Evolutionary conservation across 2,113 vertebrate species (phyloP).

Genomic region (Uropsilus gracilis): DNA sequence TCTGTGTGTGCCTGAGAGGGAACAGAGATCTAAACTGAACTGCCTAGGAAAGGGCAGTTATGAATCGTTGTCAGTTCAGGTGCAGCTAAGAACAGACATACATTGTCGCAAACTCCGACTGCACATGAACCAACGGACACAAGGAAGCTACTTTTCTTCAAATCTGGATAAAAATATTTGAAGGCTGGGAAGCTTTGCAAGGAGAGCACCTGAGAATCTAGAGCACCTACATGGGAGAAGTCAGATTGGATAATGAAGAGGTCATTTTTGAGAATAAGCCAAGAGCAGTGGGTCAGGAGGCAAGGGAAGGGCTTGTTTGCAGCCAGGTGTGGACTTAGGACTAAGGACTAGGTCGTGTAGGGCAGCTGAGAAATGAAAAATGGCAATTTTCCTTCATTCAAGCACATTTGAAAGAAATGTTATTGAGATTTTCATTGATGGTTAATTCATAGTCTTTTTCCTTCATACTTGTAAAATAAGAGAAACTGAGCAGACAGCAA

Average conservation of each 20-base stretch:
- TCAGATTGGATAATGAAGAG: too few species aligned
- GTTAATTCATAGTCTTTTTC: not conserved
- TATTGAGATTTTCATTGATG: constrained; percentile 9
- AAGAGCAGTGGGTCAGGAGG: too few species aligned
- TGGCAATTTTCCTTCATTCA: not conserved
- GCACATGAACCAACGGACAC: not conserved
- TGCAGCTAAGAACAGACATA: not conserved
- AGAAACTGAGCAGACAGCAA: not conserved
- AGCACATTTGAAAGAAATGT: not conserved
- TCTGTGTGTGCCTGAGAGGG: not conserved
- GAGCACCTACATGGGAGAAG: not conserved
- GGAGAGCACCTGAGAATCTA: not conserved
- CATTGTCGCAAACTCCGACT: not conserved
- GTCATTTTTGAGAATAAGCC: not conserved
- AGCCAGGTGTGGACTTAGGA: not conserved
- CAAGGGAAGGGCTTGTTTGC: too few species aligned
- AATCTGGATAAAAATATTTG: not conserved
- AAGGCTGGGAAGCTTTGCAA: not conserved
- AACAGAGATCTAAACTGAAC: not conserved
- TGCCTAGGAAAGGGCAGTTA: not conserved
- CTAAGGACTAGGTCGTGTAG: fast-evolving
- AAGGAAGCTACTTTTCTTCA: not conserved
- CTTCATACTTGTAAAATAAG: not conserved
- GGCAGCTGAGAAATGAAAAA: not conserved
- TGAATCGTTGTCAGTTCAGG: not conserved